Evolutionary conservation across 1,140 invertebrate genomes (phyloP).

Genomic region (Caenorhabditis tropicalis): DNA sequence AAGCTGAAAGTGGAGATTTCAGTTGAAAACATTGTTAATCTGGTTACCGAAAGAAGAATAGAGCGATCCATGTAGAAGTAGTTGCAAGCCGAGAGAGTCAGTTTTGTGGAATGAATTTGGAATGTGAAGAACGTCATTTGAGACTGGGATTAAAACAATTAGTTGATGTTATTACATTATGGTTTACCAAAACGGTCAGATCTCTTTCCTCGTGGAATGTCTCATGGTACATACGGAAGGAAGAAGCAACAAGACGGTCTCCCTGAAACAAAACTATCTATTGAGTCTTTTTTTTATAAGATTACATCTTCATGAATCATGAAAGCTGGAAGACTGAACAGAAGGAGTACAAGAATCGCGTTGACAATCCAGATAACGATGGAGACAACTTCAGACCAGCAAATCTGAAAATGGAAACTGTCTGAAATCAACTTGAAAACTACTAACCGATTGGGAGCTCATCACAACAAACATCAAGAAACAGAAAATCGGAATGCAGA

Average conservation of each 20-base stretch:
- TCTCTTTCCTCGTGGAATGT: constrained; percentile 45
- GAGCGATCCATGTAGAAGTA: constrained; percentile 48
- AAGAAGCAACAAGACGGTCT: constrained; percentile 40
- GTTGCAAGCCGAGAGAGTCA: constrained; percentile 48
- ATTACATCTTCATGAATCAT: constrained; percentile 51
- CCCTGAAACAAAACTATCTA: not conserved
- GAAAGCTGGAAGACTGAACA: constrained; percentile 48
- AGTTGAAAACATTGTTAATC: not conserved
- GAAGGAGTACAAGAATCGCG: not conserved
- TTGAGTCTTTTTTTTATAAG: not conserved
- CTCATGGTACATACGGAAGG: constrained; percentile 53
- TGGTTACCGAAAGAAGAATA: constrained; percentile 44
- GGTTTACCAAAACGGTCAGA: constrained; percentile 23
- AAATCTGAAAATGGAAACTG: not conserved
- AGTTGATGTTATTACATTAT: not conserved
- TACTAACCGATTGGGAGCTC: constrained; percentile 33
- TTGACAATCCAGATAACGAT: constrained; percentile 45
- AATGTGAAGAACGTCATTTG: constrained; percentile 51
- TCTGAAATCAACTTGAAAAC: not conserved
- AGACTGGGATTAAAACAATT: constrained; percentile 13
- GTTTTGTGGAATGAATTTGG: constrained; percentile 50
- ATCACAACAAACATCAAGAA: constrained; percentile 41
- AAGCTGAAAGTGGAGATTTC: constrained; percentile 23
- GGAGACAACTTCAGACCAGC: constrained; percentile 25
- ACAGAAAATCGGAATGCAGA: constrained; percentile 49